A percentile compares a stretch with the other conserved stretches of the same genome.
Conservation (phyloP, 2,888 invertebrate species). For the Lasioglossum marginatum region DNA sequence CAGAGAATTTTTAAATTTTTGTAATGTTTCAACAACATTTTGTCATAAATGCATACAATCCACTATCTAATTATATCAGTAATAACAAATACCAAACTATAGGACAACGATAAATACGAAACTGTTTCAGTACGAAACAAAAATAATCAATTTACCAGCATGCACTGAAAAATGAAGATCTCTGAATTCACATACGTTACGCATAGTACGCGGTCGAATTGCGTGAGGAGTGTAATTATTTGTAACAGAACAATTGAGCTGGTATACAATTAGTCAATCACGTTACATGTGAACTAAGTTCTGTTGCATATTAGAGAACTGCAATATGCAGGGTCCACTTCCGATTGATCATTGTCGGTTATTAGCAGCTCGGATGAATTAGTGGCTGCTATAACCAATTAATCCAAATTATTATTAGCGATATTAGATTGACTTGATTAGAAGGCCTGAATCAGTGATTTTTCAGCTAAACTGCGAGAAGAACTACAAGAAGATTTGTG, state of each 20-base stretch:
- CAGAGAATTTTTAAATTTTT: too few relatives aligned
- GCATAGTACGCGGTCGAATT: constrained; percentile 12
- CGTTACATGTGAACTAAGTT: constrained; percentile 12
- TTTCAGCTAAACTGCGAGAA: too few relatives aligned
- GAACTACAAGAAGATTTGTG: not conserved
- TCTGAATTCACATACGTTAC: not conserved
- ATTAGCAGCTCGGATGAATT: not conserved
- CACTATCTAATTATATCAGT: too few relatives aligned
- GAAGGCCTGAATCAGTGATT: too few relatives aligned
- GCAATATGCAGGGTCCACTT: not conserved
- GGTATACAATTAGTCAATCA: constrained; percentile 24
- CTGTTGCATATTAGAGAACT: constrained; percentile 9
- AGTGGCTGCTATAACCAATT: not conserved
- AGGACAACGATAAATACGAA: too few relatives aligned
- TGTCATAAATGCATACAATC: too few relatives aligned
- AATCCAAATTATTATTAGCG: not conserved
- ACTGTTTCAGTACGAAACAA: too few relatives aligned
- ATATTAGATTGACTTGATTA: not conserved
- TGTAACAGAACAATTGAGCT: constrained; percentile 26
- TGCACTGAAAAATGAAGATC: not conserved
- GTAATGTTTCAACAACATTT: too few relatives aligned
- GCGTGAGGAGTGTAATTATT: constrained; percentile 35
- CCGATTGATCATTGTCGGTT: not conserved
- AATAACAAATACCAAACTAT: too few relatives aligned
- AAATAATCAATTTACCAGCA: too few relatives aligned